Evolutionary conservation across 1,140 invertebrate genomes (phyloP).

Genomic region (Drosophila yakuba): DNA sequence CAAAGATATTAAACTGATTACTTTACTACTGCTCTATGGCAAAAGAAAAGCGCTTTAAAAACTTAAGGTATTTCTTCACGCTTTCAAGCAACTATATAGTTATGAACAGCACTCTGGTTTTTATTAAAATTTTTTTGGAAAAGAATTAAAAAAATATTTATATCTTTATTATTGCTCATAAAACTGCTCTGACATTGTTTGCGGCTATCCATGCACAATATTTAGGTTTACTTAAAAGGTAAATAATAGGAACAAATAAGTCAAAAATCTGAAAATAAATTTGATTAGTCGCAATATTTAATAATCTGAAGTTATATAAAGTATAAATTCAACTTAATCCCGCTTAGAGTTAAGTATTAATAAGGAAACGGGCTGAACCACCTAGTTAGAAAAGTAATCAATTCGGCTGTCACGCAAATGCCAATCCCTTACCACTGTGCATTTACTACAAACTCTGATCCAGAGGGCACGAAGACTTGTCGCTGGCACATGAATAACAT

Average conservation of each 20-base stretch:
- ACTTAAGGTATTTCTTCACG: neutral
- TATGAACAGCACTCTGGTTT: too few species aligned
- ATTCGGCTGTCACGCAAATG: conserved; percentile 14
- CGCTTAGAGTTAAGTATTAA: too few species aligned
- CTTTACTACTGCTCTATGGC: neutral
- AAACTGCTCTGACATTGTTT: too few species aligned
- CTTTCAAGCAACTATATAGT: neutral
- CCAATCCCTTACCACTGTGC: conserved; percentile 35
- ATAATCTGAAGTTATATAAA: too few species aligned
- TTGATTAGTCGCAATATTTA: too few species aligned
- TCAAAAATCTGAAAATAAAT: too few species aligned
- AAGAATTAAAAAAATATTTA: too few species aligned
- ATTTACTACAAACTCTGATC: neutral
- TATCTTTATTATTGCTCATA: too few species aligned
- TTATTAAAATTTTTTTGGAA: too few species aligned
- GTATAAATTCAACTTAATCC: conserved; percentile 1
- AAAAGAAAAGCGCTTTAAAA: neutral
- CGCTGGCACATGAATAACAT: conserved; percentile 68
- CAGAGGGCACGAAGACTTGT: conserved; percentile 40
- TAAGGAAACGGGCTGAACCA: neutral
- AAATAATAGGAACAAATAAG: too few species aligned
- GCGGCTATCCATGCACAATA: too few species aligned
- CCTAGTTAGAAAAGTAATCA: conserved; percentile 21
- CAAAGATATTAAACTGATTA: conserved; percentile 37
- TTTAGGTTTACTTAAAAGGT: too few species aligned